These are phyloP conservation scores for Pyrrhia umbra DNA, from an alignment of 2,888 invertebrate genomes.

Conservation along the genomic window DNA sequence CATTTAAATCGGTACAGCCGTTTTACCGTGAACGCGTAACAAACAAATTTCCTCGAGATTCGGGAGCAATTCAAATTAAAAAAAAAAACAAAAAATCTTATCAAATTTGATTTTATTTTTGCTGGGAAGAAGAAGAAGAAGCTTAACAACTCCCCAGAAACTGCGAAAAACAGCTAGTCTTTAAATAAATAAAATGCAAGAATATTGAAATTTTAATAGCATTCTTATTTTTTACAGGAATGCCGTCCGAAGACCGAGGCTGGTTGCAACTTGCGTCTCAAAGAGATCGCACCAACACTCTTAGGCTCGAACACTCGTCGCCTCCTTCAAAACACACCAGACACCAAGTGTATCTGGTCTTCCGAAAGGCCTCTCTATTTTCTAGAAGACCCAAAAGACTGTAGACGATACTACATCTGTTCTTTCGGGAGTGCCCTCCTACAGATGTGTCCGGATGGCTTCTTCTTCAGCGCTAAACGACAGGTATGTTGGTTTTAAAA, in stretches of 20 bases:
- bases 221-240: constrained; percentile 4
- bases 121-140: too few species aligned
- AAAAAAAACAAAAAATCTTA: too few species aligned
- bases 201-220: neutral
- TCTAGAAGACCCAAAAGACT: constrained; percentile 19
- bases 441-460: constrained; percentile 20
- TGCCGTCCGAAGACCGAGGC: neutral
- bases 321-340: neutral
- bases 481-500: too few species aligned
- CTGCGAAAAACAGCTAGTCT: too few species aligned
- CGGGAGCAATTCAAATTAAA: too few species aligned
- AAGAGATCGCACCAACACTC: neutral
- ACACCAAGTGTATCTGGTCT: neutral
- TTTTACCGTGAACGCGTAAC: too few species aligned
- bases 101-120: too few species aligned
- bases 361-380: neutral
- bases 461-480: constrained; percentile 9
- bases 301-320: rapidly evolving
- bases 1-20: too few species aligned
- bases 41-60: too few species aligned
- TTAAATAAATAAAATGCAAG: too few species aligned
- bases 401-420: constrained; percentile 39
- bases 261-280: neutral
- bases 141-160: too few species aligned
- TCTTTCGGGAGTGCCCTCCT: constrained; percentile 1